A percentile compares a stretch with the other conserved stretches of the same genome.
Evolutionary conservation across 2,888 invertebrate species (phyloP).

Genomic region (Standfussiana lucernea): DNA sequence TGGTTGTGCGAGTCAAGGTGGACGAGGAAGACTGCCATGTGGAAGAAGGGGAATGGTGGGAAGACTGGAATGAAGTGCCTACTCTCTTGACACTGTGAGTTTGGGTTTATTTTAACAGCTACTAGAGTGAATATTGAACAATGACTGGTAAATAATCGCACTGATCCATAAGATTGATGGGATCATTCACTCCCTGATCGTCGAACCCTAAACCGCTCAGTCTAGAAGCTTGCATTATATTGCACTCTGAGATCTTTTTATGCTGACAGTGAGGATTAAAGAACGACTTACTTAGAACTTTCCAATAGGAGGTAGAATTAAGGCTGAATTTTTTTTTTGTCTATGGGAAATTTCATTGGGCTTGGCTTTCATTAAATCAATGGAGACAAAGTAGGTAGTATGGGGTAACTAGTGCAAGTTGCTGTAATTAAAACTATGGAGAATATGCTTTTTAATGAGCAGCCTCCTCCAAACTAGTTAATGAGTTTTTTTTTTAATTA

Average conservation of each 20-base stretch:
- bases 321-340: background rate
- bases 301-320: background rate
- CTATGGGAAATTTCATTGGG: background rate
- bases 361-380: background rate
- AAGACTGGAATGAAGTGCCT: conserved; percentile 83
- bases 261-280: background rate
- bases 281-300: background rate
- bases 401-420: background rate
- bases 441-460: conserved; percentile 32
- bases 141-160: too few species aligned
- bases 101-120: background rate
- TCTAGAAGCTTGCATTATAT: background rate
- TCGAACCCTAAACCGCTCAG: background rate
- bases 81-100: conserved; percentile 86
- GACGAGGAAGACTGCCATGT: conserved; percentile 92
- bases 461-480: background rate
- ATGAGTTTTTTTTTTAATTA: conserved; percentile 17
- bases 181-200: background rate
- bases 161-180: background rate
- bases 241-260: background rate
- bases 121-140: background rate
- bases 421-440: background rate
- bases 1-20: conserved; percentile 91
- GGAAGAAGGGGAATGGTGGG: conserved; percentile 83
- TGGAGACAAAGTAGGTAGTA: background rate